phyloP scores from a whole-genome alignment of 2,888 invertebrate genomes.

The Hybos culiciformis region DNA sequence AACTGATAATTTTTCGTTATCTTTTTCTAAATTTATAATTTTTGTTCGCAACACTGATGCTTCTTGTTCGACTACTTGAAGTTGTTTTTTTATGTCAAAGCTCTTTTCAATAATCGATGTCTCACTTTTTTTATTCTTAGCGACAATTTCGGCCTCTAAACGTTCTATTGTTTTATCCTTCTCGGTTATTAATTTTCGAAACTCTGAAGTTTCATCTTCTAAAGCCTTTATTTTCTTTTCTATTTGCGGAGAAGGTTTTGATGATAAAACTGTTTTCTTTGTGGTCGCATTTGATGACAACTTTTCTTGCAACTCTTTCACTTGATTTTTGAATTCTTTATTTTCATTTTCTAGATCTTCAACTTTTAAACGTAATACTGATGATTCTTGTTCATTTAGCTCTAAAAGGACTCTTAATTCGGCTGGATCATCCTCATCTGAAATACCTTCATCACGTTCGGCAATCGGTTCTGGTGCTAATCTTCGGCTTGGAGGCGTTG shows the following conservation, averaged over 20 bases:
- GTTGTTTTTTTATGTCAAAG: conserved; percentile 56
- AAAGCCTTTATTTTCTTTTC: conserved; percentile 40
- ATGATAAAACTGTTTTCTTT: conserved; percentile 15
- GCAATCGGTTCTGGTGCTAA: conserved; percentile 48
- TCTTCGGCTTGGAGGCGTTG: conserved; percentile 49
- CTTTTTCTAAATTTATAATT: conserved; percentile 52
- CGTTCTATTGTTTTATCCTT: conserved; percentile 71
- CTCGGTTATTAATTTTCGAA: conserved; percentile 63
- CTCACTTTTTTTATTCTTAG: conserved; percentile 39
- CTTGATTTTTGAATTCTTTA: conserved; percentile 55
- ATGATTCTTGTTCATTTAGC: conserved; percentile 79
- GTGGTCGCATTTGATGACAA: conserved; percentile 34
- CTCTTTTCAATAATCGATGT: conserved; percentile 9
- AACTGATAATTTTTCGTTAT: conserved; percentile 58
- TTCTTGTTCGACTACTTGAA: conserved; percentile 67
- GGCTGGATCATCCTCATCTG: conserved; percentile 67
- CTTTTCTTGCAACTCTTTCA: conserved; percentile 64
- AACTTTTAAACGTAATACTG: conserved; percentile 67
- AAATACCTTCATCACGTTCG: conserved; percentile 59
- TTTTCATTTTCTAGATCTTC: conserved; percentile 73
- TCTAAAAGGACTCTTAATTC: conserved; percentile 76
- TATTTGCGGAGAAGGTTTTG: conserved; percentile 13
- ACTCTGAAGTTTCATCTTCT: conserved; percentile 58
- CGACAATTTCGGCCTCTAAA: conserved; percentile 53
- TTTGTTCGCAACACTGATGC: conserved; percentile 52